Evolutionary conservation across 2,888 invertebrate species (phyloP).

Genomic region (Trachelus stipa): DNA sequence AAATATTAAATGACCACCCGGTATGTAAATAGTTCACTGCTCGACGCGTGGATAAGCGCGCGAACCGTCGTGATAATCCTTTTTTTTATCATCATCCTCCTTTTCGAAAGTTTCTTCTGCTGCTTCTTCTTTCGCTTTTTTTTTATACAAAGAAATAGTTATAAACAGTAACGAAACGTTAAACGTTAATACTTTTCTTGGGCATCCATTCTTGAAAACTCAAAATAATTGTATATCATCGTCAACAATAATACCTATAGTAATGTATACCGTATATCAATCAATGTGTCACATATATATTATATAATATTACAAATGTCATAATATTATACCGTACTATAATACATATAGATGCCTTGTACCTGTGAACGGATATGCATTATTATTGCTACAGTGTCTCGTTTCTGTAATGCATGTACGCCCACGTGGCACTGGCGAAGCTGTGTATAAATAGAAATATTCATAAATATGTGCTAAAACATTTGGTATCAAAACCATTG

Average conservation of each 20-base stretch:
- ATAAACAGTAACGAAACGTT: slow-evolving; percentile 53
- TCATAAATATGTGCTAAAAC: slow-evolving; percentile 53
- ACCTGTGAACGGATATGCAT: background rate
- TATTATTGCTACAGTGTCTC: background rate
- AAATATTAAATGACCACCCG: background rate
- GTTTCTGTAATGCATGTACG: background rate
- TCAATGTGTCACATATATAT: slow-evolving; percentile 46
- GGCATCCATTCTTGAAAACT: slow-evolving; percentile 42
- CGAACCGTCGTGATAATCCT: slow-evolving; percentile 10
- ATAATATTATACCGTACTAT: slow-evolving; percentile 34
- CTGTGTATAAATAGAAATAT: slow-evolving; percentile 52
- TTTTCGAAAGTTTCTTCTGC: slow-evolving; percentile 10
- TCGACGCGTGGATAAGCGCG: background rate
- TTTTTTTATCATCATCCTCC: slow-evolving; percentile 4
- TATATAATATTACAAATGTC: slow-evolving; percentile 46
- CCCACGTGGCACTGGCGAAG: slow-evolving; percentile 24
- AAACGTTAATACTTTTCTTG: slow-evolving; percentile 55
- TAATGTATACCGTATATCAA: slow-evolving; percentile 42
- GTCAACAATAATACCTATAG: slow-evolving; percentile 48
- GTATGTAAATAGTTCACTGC: background rate
- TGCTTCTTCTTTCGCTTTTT: slow-evolving; percentile 12
- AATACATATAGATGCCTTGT: slow-evolving; percentile 24
- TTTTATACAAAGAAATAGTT: slow-evolving; percentile 34
- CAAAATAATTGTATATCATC: slow-evolving; percentile 21
- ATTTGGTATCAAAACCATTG: slow-evolving; percentile 62